These are phyloP conservation scores for Ondatra zibethicus DNA, from an alignment of 2,113 vertebrate genomes.

Conservation along the genomic window DNA sequence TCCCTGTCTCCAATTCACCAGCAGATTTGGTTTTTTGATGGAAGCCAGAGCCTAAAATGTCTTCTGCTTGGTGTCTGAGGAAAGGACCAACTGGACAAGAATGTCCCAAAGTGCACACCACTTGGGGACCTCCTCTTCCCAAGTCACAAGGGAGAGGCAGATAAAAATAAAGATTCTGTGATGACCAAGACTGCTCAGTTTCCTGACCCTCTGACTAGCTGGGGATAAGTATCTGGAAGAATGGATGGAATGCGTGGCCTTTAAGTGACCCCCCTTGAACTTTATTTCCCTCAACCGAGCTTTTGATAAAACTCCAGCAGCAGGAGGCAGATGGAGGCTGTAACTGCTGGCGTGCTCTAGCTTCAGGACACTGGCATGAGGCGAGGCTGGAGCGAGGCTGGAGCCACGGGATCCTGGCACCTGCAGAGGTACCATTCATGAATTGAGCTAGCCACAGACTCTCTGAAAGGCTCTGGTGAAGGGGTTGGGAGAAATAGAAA, in stretches of 20 bases:
- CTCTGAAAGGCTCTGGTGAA: neutral
- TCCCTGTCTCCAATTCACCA: neutral
- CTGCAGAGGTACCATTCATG: constrained; percentile 40
- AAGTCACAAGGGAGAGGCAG: neutral
- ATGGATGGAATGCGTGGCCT: constrained; percentile 81
- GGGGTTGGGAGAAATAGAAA: neutral
- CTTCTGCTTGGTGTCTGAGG: neutral
- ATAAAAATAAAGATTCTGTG: neutral
- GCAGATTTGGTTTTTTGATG: neutral
- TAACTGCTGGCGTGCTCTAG: constrained; percentile 63
- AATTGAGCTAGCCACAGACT: neutral
- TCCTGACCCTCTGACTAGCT: constrained; percentile 32
- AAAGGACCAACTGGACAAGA: neutral
- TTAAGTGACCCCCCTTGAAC: constrained; percentile 80
- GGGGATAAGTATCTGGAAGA: constrained; percentile 71
- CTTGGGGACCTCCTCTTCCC: neutral
- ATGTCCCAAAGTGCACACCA: neutral
- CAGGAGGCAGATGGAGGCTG: constrained; percentile 65
- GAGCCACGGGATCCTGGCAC: neutral
- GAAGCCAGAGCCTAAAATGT: neutral
- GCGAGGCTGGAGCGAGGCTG: neutral
- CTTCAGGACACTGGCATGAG: neutral
- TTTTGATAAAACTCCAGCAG: constrained; percentile 78
- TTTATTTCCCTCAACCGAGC: constrained; percentile 79
- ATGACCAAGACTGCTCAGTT: neutral